Conservation (phyloP, 2,797 vertebrate species). For the Jordanella pulchra region DNA sequence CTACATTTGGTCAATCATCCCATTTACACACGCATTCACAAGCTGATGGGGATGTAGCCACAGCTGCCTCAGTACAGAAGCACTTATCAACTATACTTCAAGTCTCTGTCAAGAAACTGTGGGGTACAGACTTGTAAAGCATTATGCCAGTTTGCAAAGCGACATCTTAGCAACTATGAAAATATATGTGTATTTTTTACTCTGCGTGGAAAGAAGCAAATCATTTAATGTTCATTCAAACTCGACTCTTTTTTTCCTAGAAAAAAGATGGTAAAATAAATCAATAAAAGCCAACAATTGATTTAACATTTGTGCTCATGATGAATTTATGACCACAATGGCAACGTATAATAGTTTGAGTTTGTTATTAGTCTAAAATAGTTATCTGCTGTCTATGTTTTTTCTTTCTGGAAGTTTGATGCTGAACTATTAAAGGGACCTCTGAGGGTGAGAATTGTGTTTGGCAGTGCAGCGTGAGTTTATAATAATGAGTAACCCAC, state of each 20-base stretch:
- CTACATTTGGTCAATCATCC: too few relatives aligned
- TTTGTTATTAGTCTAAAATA: background rate
- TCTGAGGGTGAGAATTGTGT: background rate
- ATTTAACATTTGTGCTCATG: background rate
- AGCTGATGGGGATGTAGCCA: too few relatives aligned
- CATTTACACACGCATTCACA: too few relatives aligned
- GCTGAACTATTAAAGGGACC: background rate
- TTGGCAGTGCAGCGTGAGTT: conserved; percentile 18
- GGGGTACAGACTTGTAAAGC: background rate
- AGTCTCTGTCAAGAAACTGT: too few relatives aligned
- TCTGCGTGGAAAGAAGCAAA: background rate
- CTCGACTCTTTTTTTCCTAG: background rate
- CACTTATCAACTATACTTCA: too few relatives aligned
- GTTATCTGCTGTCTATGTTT: background rate
- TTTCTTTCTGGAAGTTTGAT: background rate
- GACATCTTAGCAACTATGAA: background rate
- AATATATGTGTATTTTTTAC: background rate
- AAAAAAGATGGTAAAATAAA: background rate
- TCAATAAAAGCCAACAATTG: background rate
- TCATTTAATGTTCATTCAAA: background rate
- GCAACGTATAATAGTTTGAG: background rate
- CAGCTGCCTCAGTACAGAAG: too few relatives aligned
- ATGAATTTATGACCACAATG: background rate
- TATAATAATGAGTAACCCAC: conserved; percentile 24
- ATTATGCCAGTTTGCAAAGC: background rate